Conservation (phyloP, 2,888 invertebrate species). For the Malachius bipustulatus region DNA sequence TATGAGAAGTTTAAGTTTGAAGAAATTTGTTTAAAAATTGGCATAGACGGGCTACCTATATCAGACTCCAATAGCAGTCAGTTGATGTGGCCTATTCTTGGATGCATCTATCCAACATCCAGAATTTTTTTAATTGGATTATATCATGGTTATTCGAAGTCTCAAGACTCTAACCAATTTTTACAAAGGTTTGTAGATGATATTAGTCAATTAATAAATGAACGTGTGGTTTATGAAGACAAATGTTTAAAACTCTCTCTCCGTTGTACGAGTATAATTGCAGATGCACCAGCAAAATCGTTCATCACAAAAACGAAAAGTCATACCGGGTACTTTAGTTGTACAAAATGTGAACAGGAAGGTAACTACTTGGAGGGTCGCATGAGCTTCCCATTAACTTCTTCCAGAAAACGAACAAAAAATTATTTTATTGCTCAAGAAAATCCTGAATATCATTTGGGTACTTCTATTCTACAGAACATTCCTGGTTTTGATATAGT, state of each 20-base stretch:
- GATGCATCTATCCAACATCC: background rate
- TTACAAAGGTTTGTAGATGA: background rate
- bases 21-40: background rate
- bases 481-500: background rate
- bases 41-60: background rate
- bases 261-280: background rate
- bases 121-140: background rate
- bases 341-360: slow-evolving; percentile 6
- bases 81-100: slow-evolving; percentile 3
- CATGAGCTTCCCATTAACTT: background rate
- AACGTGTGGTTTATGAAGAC: background rate
- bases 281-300: slow-evolving; percentile 7
- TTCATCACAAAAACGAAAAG: slow-evolving; percentile 7
- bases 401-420: background rate
- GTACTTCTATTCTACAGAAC: background rate
- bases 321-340: slow-evolving; percentile 7
- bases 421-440: background rate
- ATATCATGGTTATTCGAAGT: background rate
- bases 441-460: background rate
- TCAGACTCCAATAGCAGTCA: background rate
- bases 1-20: background rate
- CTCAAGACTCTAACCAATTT: background rate
- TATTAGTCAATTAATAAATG: background rate
- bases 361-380: background rate
- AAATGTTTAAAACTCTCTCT: background rate